Evolutionary conservation across 2,113 vertebrate genomes (phyloP).

Genomic region (Equus quagga): DNA sequence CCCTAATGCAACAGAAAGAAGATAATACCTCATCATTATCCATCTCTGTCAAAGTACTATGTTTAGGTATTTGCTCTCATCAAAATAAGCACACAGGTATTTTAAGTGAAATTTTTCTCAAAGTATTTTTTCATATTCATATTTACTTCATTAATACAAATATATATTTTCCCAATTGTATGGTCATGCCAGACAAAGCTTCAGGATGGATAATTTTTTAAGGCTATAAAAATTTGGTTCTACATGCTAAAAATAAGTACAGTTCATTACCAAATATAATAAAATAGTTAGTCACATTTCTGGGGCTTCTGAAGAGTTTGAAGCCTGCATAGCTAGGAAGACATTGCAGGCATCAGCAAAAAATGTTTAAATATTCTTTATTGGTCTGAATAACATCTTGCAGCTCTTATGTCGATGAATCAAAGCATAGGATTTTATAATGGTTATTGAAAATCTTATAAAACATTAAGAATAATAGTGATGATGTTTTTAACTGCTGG

Average conservation of each 20-base stretch:
- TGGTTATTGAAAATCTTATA: background rate
- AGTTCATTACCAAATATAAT: background rate
- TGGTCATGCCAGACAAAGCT: background rate
- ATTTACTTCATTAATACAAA: constrained; percentile 12
- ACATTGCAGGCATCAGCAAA: background rate
- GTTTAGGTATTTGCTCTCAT: background rate
- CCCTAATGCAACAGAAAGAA: background rate
- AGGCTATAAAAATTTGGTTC: background rate
- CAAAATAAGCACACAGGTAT: background rate
- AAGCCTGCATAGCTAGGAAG: background rate
- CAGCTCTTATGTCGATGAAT: background rate
- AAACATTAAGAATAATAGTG: background rate
- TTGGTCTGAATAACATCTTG: background rate
- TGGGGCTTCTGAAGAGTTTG: background rate
- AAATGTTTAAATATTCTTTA: background rate
- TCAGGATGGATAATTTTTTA: background rate
- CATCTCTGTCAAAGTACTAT: background rate
- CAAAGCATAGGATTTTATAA: background rate
- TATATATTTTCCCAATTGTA: background rate
- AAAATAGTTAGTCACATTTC: background rate
- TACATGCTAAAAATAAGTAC: background rate
- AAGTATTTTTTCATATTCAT: background rate
- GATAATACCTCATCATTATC: background rate
- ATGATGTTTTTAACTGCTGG: background rate
- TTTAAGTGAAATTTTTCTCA: background rate